Conservation (phyloP, 2,797 vertebrate species). For the Gymnopithys bicolor region DNA sequence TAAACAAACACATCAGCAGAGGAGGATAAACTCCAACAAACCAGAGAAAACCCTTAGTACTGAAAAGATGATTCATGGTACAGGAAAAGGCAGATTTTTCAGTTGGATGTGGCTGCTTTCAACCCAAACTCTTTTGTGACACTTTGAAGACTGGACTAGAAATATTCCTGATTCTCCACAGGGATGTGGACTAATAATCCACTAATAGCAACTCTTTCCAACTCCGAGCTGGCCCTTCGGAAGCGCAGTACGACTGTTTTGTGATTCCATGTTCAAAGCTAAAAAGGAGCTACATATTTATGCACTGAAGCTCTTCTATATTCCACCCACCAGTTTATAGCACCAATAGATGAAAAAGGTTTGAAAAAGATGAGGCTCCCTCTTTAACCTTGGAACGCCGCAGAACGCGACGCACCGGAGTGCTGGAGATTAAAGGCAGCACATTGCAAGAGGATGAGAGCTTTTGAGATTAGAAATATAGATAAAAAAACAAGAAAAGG, state of each 20-base stretch:
- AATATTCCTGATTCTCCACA: background rate
- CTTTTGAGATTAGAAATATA: slow-evolving; percentile 47
- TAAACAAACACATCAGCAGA: background rate
- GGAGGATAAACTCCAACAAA: background rate
- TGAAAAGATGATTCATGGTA: background rate
- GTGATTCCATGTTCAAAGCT: slow-evolving; percentile 37
- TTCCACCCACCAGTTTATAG: slow-evolving; percentile 61
- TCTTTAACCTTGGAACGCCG: slow-evolving; percentile 21
- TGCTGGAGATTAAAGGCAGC: slow-evolving; percentile 54
- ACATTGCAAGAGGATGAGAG: slow-evolving; percentile 20
- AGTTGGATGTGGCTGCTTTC: slow-evolving; percentile 28
- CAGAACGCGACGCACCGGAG: background rate
- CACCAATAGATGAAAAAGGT: slow-evolving; percentile 49
- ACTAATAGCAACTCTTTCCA: slow-evolving; percentile 40
- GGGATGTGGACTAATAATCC: slow-evolving; percentile 15
- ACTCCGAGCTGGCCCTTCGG: background rate
- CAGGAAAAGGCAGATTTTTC: slow-evolving; percentile 1
- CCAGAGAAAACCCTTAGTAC: background rate
- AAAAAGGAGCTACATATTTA: slow-evolving; percentile 17
- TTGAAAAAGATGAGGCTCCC: slow-evolving; percentile 38
- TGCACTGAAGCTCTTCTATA: slow-evolving; percentile 25
- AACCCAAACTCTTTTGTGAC: slow-evolving; percentile 27
- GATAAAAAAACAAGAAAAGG: slow-evolving; percentile 27
- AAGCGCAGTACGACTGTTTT: slow-evolving; percentile 46
- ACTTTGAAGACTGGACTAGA: slow-evolving; percentile 44